These are phyloP conservation scores for Salvator merianae DNA, from an alignment of 2,113 vertebrate species.

Conservation along the genomic window DNA sequence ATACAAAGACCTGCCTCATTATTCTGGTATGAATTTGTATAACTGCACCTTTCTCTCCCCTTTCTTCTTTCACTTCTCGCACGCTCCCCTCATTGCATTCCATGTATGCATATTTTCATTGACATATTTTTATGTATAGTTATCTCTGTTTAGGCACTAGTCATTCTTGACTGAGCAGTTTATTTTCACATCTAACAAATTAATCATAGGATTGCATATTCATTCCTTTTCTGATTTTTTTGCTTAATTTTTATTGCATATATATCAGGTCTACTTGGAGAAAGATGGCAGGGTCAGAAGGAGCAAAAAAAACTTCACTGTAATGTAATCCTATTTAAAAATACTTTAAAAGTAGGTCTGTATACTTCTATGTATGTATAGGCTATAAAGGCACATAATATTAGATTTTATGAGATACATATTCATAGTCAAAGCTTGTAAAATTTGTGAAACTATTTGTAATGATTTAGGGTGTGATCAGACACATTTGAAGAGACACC, in stretches of 20 bases:
- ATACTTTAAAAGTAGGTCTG: neutral
- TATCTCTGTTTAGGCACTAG: fast-evolving
- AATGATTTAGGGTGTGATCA: neutral
- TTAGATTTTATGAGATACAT: neutral
- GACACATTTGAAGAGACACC: no score
- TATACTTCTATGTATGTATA: neutral
- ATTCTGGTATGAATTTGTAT: neutral
- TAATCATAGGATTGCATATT: fast-evolving
- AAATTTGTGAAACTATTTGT: neutral
- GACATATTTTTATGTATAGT: neutral
- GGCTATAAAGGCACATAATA: neutral
- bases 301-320: neutral
- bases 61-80: fast-evolving
- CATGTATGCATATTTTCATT: fast-evolving
- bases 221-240: fast-evolving
- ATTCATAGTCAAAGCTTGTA: neutral
- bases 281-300: neutral
- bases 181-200: neutral
- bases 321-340: neutral
- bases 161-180: neutral
- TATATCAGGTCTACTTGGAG: slow-evolving; percentile 2
- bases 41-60: fast-evolving
- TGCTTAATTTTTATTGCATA: neutral
- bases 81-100: neutral
- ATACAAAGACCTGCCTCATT: neutral